A percentile compares a stretch with the other conserved stretches of the same genome.
These are phyloP conservation scores for Ruditapes philippinarum DNA, from an alignment of 1,140 invertebrate genomes.

Conservation along the genomic window DNA sequence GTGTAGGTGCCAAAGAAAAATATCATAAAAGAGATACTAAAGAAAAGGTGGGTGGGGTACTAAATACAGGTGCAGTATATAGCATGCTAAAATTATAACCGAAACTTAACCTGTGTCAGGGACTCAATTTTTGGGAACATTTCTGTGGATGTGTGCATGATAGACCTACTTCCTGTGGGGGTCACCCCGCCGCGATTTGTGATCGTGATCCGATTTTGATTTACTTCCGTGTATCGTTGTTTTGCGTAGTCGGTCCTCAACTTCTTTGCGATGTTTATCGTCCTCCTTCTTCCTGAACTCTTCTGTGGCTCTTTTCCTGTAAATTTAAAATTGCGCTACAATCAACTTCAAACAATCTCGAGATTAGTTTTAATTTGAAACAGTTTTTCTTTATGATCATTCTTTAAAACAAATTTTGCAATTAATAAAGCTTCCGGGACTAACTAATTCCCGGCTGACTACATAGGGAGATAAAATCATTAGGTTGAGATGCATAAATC, in stretches of 20 bases:
- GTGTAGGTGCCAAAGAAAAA: not conserved
- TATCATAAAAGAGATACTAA: not conserved
- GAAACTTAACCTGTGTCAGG: conserved; percentile 52
- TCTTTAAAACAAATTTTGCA: no score
- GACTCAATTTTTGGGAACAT: conserved; percentile 41
- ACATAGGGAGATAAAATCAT: no score
- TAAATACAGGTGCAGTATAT: not conserved
- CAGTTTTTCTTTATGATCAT: no score
- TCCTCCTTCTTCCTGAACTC: conserved; percentile 81
- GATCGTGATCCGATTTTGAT: conserved; percentile 23
- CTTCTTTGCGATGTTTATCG: conserved; percentile 78
- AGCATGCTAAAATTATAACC: conserved; percentile 49
- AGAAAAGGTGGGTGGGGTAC: not conserved
- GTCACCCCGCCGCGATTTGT: conserved; percentile 24
- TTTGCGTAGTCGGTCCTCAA: conserved; percentile 73
- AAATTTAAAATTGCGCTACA: not conserved
- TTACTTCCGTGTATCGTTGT: conserved; percentile 36
- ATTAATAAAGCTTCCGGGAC: no score
- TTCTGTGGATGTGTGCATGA: conserved; percentile 47
- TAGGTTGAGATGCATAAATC: no score
- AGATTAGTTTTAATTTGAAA: no score
- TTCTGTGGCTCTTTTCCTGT: conserved; percentile 82
- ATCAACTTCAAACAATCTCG: no score
- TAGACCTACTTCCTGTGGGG: conserved; percentile 48
- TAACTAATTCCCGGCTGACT: no score